A percentile compares a stretch with the other conserved stretches of the same genome.
Conservation (phyloP, 1,140 invertebrate species). For the Drosophila novamexicana region DNA sequence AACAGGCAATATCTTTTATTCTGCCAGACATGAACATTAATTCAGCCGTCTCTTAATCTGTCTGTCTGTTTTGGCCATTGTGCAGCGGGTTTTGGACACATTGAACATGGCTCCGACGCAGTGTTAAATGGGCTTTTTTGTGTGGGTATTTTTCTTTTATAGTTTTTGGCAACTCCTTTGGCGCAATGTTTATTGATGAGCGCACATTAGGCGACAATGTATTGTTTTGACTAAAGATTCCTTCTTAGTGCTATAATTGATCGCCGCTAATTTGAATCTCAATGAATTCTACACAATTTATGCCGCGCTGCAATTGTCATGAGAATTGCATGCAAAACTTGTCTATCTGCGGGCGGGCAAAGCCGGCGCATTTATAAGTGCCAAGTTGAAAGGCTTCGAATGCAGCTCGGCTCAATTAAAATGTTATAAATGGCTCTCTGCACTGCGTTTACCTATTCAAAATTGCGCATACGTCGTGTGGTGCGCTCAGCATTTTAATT, state of each 20-base stretch:
- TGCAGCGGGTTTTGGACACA: constrained; percentile 38
- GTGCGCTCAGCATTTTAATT: constrained; percentile 49
- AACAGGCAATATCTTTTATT: constrained; percentile 42
- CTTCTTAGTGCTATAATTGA: constrained; percentile 49
- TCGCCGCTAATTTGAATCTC: constrained; percentile 51
- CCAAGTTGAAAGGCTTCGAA: constrained; percentile 32
- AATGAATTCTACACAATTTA: constrained; percentile 33
- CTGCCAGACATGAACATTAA: constrained; percentile 50
- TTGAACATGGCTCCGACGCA: constrained; percentile 22
- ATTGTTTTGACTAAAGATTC: constrained; percentile 61
- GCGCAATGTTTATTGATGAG: constrained; percentile 52
- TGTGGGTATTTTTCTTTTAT: constrained; percentile 26
- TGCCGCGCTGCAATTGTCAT: constrained; percentile 40
- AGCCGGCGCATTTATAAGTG: constrained; percentile 29
- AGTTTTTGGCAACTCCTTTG: constrained; percentile 17
- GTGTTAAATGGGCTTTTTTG: constrained; percentile 8
- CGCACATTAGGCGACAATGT: constrained; percentile 58
- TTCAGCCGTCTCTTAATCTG: constrained; percentile 44
- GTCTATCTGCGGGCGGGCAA: background rate
- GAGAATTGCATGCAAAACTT: constrained; percentile 18
- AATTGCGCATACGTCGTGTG: constrained; percentile 58
- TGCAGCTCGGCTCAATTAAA: constrained; percentile 46
- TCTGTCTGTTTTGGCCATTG: constrained; percentile 37
- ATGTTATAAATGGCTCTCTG: constrained; percentile 44
- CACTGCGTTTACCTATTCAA: constrained; percentile 28